These are phyloP conservation scores for Haplochromis vanheusdeni DNA, from an alignment of 2,113 vertebrate species.

Conservation along the genomic window DNA sequence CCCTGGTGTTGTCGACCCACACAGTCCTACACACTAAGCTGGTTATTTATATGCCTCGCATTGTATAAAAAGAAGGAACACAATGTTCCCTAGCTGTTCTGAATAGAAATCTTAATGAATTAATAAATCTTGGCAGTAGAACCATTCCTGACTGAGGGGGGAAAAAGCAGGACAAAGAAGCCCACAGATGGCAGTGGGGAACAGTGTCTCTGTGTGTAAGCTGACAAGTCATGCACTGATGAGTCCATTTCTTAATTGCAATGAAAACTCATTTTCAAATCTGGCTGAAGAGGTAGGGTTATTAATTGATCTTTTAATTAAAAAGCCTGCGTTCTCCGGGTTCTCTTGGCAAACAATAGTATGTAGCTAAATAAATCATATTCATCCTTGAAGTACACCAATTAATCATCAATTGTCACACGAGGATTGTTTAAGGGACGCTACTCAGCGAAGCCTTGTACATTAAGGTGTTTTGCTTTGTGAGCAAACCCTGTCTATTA, in stretches of 20 bases:
- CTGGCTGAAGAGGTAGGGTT: slow-evolving; percentile 67
- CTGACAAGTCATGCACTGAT: slow-evolving; percentile 79
- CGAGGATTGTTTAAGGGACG: not conserved
- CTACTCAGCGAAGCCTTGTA: not conserved
- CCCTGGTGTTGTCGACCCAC: slow-evolving; percentile 9
- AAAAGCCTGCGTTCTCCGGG: slow-evolving; percentile 50
- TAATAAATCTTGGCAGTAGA: slow-evolving; percentile 72
- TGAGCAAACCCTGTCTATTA: slow-evolving; percentile 13
- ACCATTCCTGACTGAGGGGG: slow-evolving; percentile 59
- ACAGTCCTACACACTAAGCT: slow-evolving; percentile 37
- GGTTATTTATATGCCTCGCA: slow-evolving; percentile 65
- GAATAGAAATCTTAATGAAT: slow-evolving; percentile 75
- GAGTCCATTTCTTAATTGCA: slow-evolving; percentile 73
- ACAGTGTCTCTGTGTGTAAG: slow-evolving; percentile 69
- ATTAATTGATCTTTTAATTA: slow-evolving; percentile 75
- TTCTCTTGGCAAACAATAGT: slow-evolving; percentile 54
- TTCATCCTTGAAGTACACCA: slow-evolving; percentile 41
- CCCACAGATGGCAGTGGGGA: slow-evolving; percentile 63
- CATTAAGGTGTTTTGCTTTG: slow-evolving; percentile 6
- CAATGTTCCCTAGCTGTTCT: slow-evolving; percentile 66
- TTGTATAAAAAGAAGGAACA: slow-evolving; percentile 59
- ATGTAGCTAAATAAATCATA: slow-evolving; percentile 59
- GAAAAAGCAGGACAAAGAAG: slow-evolving; percentile 59
- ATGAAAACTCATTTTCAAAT: slow-evolving; percentile 70
- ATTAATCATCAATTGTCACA: slow-evolving; percentile 60